A percentile compares a stretch with the other conserved stretches of the same genome.
These are phyloP conservation scores for Tortricodes alternella DNA, from an alignment of 2,888 invertebrate genomes.

Conservation along the genomic window DNA sequence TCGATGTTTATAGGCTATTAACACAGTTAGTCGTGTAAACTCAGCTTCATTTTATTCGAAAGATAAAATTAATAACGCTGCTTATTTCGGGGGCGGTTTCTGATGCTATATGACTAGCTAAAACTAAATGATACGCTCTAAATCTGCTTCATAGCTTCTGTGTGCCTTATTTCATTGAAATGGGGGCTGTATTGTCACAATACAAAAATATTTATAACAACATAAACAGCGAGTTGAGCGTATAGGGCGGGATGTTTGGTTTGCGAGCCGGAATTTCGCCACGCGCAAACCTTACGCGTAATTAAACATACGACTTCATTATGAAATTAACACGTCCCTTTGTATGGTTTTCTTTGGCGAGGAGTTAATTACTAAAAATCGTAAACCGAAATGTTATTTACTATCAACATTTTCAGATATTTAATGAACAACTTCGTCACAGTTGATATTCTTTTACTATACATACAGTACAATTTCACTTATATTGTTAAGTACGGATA, in stretches of 20 bases:
- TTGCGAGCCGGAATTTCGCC: slow-evolving; percentile 16
- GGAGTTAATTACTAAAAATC: background rate
- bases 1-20: slow-evolving; percentile 13
- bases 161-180: background rate
- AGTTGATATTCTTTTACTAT: background rate
- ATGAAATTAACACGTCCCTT: slow-evolving; percentile 24
- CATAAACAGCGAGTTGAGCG: slow-evolving; percentile 4
- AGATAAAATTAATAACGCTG: slow-evolving; percentile 12
- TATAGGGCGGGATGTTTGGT: slow-evolving; percentile 15
- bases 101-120: background rate
- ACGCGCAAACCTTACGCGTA: slow-evolving; percentile 27
- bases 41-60: background rate
- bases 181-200: background rate
- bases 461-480: no score
- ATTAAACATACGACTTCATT: slow-evolving; percentile 28
- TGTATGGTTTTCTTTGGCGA: slow-evolving; percentile 12
- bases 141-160: background rate
- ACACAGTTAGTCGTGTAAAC: background rate
- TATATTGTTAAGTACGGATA: no score
- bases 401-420: background rate
- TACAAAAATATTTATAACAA: background rate
- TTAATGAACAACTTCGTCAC: background rate
- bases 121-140: slow-evolving; percentile 1
- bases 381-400: background rate
- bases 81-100: background rate